phyloP scores from a whole-genome alignment of 1,140 invertebrate genomes.

The Tetramorium parvispinum region DNA sequence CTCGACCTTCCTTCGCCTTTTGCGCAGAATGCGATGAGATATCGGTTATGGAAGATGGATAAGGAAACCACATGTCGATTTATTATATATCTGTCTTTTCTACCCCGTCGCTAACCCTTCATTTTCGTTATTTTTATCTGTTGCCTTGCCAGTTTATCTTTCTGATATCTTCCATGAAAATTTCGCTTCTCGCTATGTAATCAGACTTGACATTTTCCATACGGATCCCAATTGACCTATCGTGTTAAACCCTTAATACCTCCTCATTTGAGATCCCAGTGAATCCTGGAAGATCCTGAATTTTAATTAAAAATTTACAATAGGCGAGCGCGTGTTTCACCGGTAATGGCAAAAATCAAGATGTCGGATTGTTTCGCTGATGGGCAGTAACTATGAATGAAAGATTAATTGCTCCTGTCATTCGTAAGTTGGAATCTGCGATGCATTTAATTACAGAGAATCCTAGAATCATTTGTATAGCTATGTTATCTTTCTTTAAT shows the following conservation, averaged over 20 bases:
- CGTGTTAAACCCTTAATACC: neutral
- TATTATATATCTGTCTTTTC: neutral
- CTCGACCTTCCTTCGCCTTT: neutral
- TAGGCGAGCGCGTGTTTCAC: neutral
- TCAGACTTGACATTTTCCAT: slow-evolving; percentile 17
- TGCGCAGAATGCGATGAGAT: slow-evolving; percentile 17
- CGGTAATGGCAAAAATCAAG: slow-evolving; percentile 16
- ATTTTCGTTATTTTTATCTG: neutral
- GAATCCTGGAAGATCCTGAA: neutral
- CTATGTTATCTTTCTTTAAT: neutral
- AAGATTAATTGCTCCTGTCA: slow-evolving; percentile 25
- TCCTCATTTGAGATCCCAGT: neutral
- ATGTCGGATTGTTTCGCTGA: slow-evolving; percentile 35
- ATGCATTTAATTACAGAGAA: neutral
- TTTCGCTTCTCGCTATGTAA: neutral
- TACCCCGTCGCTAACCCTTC: neutral
- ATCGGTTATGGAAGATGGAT: slow-evolving; percentile 34
- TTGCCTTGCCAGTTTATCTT: neutral
- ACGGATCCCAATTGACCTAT: neutral
- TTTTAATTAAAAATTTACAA: slow-evolving; percentile 65
- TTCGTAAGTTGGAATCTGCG: neutral
- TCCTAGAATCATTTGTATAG: neutral
- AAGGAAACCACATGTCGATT: slow-evolving; percentile 22
- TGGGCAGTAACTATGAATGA: slow-evolving; percentile 27
- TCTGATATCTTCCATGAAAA: neutral